Conservation (phyloP, 2,797 vertebrate species). For the Lemur catta region DNA sequence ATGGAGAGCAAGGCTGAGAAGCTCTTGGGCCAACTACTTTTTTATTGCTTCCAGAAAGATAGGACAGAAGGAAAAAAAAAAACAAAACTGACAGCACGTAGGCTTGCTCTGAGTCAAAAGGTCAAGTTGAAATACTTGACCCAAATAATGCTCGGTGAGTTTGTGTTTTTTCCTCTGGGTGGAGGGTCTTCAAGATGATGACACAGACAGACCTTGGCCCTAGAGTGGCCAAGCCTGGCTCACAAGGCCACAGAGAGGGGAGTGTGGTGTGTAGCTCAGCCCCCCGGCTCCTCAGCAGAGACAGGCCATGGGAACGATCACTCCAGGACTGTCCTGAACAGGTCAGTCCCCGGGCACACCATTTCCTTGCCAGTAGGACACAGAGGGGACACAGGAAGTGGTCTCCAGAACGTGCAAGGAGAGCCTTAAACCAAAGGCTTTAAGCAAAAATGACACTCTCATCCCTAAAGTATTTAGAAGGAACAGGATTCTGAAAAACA, state of each 20-base stretch:
- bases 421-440: background rate
- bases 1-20: background rate
- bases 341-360: too few relatives aligned
- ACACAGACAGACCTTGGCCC: background rate
- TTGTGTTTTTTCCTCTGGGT: background rate
- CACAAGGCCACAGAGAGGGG: background rate
- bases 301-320: background rate
- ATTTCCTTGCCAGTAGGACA: background rate
- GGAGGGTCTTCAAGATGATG: background rate
- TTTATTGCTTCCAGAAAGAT: background rate
- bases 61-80: background rate
- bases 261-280: accelerated
- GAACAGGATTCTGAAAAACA: background rate
- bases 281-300: background rate
- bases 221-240: background rate
- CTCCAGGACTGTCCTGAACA: background rate
- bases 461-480: background rate
- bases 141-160: background rate
- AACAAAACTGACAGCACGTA: background rate
- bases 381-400: background rate
- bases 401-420: background rate
- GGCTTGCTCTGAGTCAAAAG: background rate
- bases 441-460: background rate
- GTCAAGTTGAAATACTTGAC: background rate
- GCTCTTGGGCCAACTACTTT: background rate